Evolutionary conservation across 2,888 invertebrate genomes (phyloP), one percentile per base, ranked within the genome.

Genomic region (Halictus quadricinctus): DNA sequence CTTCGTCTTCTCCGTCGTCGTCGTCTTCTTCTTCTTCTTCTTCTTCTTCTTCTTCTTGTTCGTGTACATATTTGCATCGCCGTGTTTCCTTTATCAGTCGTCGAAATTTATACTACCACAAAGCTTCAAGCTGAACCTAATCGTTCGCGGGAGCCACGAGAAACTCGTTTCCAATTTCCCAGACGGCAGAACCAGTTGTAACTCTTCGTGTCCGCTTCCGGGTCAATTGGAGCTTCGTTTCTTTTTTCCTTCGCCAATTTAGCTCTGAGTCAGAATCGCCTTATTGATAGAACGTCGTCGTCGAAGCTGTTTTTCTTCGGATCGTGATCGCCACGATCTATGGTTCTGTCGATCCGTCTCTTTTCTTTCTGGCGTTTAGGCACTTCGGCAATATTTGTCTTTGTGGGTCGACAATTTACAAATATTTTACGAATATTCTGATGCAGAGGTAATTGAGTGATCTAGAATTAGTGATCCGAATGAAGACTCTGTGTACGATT

Each of bases 211-310:
- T 86, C 88, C 87, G 88, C 90, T 93, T 93, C 92, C 91, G 92
- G 92, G 91, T 93, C 91, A 91, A 93, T 92, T 91, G 89, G 88
- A 84, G 86, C 89, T 89, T 84, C 86, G 79, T 82, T 29, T 43
- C 8, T 73, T 89, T 88, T 90, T 90, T 87, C 88, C 88, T 90
- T 87, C 92, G 85, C 89, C 91, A 92, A 93, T 93, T 93, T 91
- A 91, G 82, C 25, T 76, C 88, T 91, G 92, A 93, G 86, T 93
- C 92, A 92, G 87, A 90, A 81, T 69, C 36, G 66, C 50, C 78
- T 79, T 87, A 88, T 89, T 87, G 89, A 89, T 81, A n/a, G n/a
- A 54, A 10, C 21, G 54, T 54, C 54, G 46, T 36, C 36, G 36
- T 36, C 36, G 54, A 10, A 10, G 54, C 10, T 54, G 54, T 54